Percentiles rank a stretch among this genome's conserved stretches.
phyloP scores from a whole-genome alignment of 2,888 invertebrate species.

The Drosophila stalkeri region DNA sequence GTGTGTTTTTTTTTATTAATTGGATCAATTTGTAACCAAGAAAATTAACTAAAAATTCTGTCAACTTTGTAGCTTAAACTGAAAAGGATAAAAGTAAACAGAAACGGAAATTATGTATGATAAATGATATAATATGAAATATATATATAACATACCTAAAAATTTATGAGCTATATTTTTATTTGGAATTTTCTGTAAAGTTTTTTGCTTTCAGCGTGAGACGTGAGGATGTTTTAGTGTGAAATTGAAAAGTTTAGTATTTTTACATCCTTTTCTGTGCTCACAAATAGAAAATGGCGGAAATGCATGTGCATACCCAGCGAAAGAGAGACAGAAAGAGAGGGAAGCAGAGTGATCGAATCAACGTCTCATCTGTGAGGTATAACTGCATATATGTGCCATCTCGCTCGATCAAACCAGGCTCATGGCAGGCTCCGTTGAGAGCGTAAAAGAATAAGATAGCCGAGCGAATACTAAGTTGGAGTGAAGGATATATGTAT shows the following conservation, averaged over 20 bases:
- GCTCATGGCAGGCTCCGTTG: not conserved
- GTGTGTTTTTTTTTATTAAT: slow-evolving; percentile 21
- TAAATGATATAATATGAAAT: slow-evolving; percentile 71
- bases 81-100: slow-evolving; percentile 24
- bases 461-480: not conserved
- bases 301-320: not conserved
- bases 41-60: slow-evolving; percentile 31
- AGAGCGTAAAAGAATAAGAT: not conserved
- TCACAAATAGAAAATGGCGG: not conserved
- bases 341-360: not conserved
- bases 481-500: not conserved
- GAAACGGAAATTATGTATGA: slow-evolving; percentile 74
- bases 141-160: slow-evolving; percentile 70
- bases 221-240: not conserved
- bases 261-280: not conserved
- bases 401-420: not conserved
- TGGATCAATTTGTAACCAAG: slow-evolving; percentile 21
- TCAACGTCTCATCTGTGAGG: not conserved
- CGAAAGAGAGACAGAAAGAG: not conserved
- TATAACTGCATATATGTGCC: not conserved
- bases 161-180: slow-evolving; percentile 4
- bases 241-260: not conserved
- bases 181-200: not conserved
- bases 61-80: slow-evolving; percentile 72
- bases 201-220: not conserved